A percentile compares a stretch with the other conserved stretches of the same genome.
Conservation (phyloP, 2,888 invertebrate species). For the Apamea sordens region DNA sequence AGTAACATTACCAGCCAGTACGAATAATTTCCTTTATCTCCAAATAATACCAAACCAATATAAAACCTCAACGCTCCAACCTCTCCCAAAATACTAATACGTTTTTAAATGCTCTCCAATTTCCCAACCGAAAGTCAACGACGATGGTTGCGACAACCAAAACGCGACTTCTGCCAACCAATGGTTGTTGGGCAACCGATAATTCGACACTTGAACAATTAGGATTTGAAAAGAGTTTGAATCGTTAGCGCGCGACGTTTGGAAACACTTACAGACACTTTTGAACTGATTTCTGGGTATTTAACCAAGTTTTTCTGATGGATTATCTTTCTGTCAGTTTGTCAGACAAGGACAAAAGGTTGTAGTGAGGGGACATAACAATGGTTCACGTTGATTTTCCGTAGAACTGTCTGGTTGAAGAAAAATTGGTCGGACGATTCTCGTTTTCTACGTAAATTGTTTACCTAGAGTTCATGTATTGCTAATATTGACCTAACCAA, state of each 20-base stretch:
- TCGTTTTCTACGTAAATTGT: neutral
- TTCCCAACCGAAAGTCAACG: slow-evolving; percentile 66
- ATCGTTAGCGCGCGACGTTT: slow-evolving; percentile 71
- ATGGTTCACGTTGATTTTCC: slow-evolving; percentile 2
- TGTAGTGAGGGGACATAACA: neutral
- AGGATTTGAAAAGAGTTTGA: slow-evolving; percentile 71
- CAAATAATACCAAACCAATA: neutral
- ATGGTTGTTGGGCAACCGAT: slow-evolving; percentile 69
- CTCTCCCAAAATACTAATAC: slow-evolving; percentile 64
- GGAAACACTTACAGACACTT: slow-evolving; percentile 54
- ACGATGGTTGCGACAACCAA: slow-evolving; percentile 67
- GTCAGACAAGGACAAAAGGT: slow-evolving; percentile 17
- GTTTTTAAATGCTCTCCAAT: slow-evolving; percentile 72
- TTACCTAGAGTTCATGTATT: neutral
- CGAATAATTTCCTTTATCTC: neutral
- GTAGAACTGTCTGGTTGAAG: slow-evolving; percentile 1
- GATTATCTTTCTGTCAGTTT: slow-evolving; percentile 21
- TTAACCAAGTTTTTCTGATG: slow-evolving; percentile 43
- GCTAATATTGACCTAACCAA: slow-evolving; percentile 3
- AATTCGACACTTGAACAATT: slow-evolving; percentile 78
- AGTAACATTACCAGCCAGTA: too few relatives aligned
- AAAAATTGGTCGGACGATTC: slow-evolving; percentile 7
- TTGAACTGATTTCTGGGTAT: slow-evolving; percentile 51
- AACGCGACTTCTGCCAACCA: slow-evolving; percentile 61
- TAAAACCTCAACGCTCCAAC: neutral